Evolutionary conservation across 2,113 vertebrate genomes (phyloP), one percentile per base, ranked within the genome.

Genomic region (Vimba vimba): DNA sequence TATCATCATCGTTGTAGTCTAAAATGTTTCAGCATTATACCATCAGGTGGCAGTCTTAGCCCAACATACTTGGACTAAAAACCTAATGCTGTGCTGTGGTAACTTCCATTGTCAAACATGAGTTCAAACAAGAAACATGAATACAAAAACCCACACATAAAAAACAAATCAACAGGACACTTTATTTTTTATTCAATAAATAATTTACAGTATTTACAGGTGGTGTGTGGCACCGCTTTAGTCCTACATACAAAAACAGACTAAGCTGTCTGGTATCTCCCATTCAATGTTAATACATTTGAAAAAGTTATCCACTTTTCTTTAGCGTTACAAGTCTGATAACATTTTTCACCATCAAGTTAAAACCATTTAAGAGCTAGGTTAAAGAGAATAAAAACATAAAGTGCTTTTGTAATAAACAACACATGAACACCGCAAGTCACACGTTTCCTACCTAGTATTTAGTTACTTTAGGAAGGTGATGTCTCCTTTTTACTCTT

Each of bases 141-240:
- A 62, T 33, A 83, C 17, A 79, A 79, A 39, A 19, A 90, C 47
- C 43, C 66, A 90, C 84, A 39, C 66, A 86, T 88, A 88, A 90
- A 91, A 91, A 21, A 90, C 86, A 89, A 87, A 88, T 88, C 39
- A 92, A 93, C 91, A 92, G 93, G 90, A 94, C 89, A 92, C 94
- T 95, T 97, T 97, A 96, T 95, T 95, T 95, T 95, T 96, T 92
- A 92, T 95, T 97, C 95, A 98, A 98, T 99, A 99, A 99, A 99
- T 99, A 98, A 98, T 97, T 97, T 97, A 98, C 97, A 98, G 89
- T 97, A 97, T 97, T 90, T 97, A 98, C 97, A 97, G 0, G 91
- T 47, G 91, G 89, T 84, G 45, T 88, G 95, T 92, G 93, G 94
- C 92, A 91, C 95, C 92, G 90, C 90, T 84, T 90, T 91, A 95